Percentiles rank a stretch among this genome's conserved stretches.
These are phyloP conservation scores for Salvator merianae DNA, from an alignment of 2,113 vertebrate genomes.

Conservation along the genomic window DNA sequence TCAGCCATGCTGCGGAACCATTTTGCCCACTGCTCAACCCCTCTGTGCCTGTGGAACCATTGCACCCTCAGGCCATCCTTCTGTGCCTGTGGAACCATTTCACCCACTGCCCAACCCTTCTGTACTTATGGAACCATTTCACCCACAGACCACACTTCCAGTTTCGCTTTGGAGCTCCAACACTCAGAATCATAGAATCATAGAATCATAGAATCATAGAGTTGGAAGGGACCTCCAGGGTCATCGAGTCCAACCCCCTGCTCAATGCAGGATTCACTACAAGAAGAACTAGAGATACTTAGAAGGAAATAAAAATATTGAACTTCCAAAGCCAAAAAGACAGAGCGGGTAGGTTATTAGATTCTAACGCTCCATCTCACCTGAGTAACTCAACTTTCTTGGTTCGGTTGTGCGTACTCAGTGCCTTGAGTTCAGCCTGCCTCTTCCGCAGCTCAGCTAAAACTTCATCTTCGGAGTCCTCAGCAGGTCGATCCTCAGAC, in stretches of 20 bases:
- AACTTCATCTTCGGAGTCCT: slow-evolving; percentile 94
- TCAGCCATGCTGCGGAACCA: background rate
- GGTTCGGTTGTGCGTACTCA: slow-evolving; percentile 89
- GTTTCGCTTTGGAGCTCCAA: slow-evolving; percentile 17
- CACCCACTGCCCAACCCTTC: background rate
- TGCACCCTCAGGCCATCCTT: too few relatives aligned
- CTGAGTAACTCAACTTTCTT: slow-evolving; percentile 94
- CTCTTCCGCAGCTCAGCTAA: slow-evolving; percentile 93
- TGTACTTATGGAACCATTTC: too few relatives aligned
- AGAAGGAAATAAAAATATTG: background rate
- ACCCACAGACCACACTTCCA: background rate
- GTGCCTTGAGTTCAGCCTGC: slow-evolving; percentile 93
- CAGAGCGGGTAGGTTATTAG: background rate
- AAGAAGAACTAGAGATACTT: too few relatives aligned
- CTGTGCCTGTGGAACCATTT: slow-evolving; percentile 22
- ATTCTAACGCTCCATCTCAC: slow-evolving; percentile 61
- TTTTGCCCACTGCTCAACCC: background rate
- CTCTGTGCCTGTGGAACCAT: rapidly evolving
- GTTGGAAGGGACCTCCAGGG: too few relatives aligned
- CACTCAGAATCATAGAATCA: too few relatives aligned
- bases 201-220: too few relatives aligned
- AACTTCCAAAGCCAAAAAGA: background rate
- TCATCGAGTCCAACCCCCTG: too few relatives aligned
- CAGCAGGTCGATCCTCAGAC: slow-evolving; percentile 90
- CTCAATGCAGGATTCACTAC: too few relatives aligned